Evolutionary conservation across 2,888 invertebrate species (phyloP).

Genomic region (Euzetes globulus): DNA sequence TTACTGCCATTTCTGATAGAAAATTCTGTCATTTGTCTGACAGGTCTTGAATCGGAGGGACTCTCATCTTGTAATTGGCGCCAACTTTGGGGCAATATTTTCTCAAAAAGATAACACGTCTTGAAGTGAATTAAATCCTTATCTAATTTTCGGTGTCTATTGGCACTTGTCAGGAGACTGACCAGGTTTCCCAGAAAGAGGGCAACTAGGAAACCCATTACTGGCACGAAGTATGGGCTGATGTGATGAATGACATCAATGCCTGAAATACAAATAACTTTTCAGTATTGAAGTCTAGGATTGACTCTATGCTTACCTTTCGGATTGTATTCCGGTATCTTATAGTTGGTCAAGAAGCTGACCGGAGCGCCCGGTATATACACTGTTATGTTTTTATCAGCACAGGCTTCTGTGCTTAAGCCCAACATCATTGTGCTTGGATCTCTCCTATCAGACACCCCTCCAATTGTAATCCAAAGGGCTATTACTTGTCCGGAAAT

Average conservation of each 20-base stretch:
- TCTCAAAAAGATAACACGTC: neutral
- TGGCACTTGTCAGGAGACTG: constrained; percentile 10
- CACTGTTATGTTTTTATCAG: constrained; percentile 21
- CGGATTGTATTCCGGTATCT: constrained; percentile 27
- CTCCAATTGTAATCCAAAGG: constrained; percentile 32
- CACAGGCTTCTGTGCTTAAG: constrained; percentile 33
- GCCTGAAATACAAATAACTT: neutral
- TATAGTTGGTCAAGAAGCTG: neutral
- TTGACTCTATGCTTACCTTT: constrained; percentile 4
- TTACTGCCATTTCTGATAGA: neutral
- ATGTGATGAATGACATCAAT: constrained; percentile 18
- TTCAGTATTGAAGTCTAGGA: neutral
- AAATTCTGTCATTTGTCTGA: neutral
- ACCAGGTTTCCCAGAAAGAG: constrained; percentile 17
- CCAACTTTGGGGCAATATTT: constrained; percentile 10
- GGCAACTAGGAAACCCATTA: constrained; percentile 19
- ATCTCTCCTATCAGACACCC: constrained; percentile 19
- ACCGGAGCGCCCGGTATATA: neutral
- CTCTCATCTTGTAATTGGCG: neutral
- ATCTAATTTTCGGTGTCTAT: constrained; percentile 31
- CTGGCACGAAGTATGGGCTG: constrained; percentile 25
- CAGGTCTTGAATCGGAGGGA: neutral
- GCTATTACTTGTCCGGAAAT: constrained; percentile 30
- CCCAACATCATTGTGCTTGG: neutral
- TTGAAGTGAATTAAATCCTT: neutral